phyloP scores from a whole-genome alignment of 2,888 invertebrate genomes.

The Noctua fimbriata region DNA sequence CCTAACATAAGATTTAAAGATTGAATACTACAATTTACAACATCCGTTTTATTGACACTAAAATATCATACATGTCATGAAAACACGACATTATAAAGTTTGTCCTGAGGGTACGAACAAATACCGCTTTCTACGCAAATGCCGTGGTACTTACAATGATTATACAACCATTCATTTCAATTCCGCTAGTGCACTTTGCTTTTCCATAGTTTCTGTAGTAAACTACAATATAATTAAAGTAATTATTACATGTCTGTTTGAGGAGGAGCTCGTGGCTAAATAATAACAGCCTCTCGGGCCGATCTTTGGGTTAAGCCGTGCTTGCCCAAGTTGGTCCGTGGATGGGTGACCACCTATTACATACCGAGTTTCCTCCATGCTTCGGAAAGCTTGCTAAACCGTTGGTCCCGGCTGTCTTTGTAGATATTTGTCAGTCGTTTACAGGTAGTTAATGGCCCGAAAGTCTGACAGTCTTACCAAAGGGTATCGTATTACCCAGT shows the following conservation, averaged over 20 bases:
- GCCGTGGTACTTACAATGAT: not conserved
- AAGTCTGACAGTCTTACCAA: too few relatives aligned
- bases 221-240: not conserved
- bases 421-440: not conserved
- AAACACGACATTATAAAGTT: constrained; percentile 14
- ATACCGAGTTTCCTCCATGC: not conserved
- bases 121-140: constrained; percentile 45
- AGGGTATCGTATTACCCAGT: too few relatives aligned
- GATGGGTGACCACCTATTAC: not conserved
- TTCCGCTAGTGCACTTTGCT: constrained; percentile 20
- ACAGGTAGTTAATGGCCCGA: too few relatives aligned
- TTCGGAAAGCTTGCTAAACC: not conserved
- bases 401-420: not conserved
- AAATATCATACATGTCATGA: constrained; percentile 3
- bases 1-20: too few relatives aligned
- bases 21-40: not conserved
- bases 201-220: not conserved
- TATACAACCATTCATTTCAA: constrained; percentile 35
- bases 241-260: not conserved
- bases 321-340: not conserved
- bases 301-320: not conserved
- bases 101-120: constrained; percentile 43
- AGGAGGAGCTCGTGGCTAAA: not conserved
- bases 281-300: not conserved
- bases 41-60: not conserved